phyloP scores from a whole-genome alignment of 2,888 invertebrate genomes.

The Aporophyla nigra region DNA sequence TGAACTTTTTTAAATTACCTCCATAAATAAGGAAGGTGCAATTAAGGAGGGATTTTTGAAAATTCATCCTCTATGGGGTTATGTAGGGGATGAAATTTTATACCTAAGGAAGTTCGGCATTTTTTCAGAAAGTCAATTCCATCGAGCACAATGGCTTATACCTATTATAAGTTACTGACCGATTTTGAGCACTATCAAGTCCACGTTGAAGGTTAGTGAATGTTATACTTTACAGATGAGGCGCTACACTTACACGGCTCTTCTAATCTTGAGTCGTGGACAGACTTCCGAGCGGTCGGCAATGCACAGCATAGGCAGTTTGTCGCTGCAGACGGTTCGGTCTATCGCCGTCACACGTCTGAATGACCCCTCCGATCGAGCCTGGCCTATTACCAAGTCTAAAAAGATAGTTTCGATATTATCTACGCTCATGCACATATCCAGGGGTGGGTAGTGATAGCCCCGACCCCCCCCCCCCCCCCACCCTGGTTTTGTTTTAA shows the following conservation, averaged over 20 bases:
- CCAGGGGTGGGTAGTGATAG: background rate
- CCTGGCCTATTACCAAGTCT: conserved; percentile 82
- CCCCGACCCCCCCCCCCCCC: too few relatives aligned
- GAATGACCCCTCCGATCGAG: conserved; percentile 81
- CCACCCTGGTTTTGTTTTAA: background rate
- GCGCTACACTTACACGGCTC: conserved; percentile 83
- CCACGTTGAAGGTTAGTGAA: background rate
- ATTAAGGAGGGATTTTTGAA: background rate
- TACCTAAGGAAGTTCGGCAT: too few relatives aligned
- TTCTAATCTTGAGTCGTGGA: conserved; percentile 81
- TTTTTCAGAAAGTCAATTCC: too few relatives aligned
- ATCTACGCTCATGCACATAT: background rate
- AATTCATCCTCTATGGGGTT: background rate
- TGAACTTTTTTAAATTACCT: background rate
- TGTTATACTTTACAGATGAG: background rate
- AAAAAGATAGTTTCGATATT: conserved; percentile 8
- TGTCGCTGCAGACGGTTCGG: conserved; percentile 78
- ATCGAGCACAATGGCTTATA: background rate
- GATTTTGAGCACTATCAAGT: background rate
- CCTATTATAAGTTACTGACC: background rate
- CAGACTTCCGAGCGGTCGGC: conserved; percentile 82
- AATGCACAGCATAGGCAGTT: conserved; percentile 77
- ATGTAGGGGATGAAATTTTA: background rate
- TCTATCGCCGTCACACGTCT: conserved; percentile 76
- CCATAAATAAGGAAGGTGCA: background rate